Percentiles rank a stretch among this genome's conserved stretches.
phyloP scores from a whole-genome alignment of 2,888 invertebrate species.

The Anodontia alba region DNA sequence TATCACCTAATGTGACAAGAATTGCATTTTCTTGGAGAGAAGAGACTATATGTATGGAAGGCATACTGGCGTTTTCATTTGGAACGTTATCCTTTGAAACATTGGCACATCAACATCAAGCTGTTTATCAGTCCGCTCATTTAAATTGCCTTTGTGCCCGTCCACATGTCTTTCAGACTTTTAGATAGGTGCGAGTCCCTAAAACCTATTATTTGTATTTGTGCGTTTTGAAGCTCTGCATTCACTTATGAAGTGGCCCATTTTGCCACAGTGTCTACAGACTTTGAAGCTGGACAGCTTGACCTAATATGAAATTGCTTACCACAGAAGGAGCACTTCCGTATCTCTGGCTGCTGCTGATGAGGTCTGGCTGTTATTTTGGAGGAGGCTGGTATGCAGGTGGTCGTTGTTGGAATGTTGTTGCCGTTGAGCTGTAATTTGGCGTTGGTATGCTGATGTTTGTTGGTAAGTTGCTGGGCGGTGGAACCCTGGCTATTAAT shows the following conservation, averaged over 20 bases:
- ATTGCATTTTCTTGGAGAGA: conserved; percentile 7
- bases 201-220: neutral
- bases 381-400: neutral
- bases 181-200: neutral
- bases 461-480: neutral
- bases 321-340: neutral
- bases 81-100: no score
- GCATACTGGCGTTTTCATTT: neutral
- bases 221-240: neutral
- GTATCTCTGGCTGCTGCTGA: neutral
- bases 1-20: neutral
- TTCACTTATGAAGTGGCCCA: conserved; percentile 2
- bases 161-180: neutral
- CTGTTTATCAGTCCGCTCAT: neutral
- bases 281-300: conserved; percentile 2
- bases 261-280: neutral
- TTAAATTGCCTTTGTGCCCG: neutral
- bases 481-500: neutral
- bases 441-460: neutral
- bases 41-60: neutral
- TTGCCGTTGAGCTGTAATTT: neutral
- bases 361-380: no score
- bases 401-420: neutral
- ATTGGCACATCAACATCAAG: no score
- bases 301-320: neutral